Conservation (phyloP, 2,113 vertebrate species). For the Ailurus styani region DNA sequence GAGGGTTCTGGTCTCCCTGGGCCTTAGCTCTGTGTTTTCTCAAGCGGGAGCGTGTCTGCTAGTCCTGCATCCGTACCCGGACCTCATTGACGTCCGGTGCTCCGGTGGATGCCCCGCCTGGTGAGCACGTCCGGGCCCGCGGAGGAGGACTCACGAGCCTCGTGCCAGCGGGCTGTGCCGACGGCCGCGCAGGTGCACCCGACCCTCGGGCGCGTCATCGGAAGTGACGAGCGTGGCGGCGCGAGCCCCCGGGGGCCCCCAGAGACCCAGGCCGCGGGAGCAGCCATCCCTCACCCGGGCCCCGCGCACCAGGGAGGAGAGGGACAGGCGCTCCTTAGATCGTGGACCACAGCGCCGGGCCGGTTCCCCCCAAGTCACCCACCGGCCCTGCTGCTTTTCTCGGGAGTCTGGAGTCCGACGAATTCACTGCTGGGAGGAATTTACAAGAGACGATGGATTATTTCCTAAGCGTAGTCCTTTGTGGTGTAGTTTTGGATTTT, state of each 20-base stretch:
- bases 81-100: neutral
- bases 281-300: accelerated
- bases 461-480: neutral
- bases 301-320: too few species aligned
- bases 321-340: neutral
- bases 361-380: neutral
- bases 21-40: accelerated
- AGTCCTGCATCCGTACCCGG: neutral
- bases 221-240: neutral
- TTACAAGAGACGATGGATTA: neutral
- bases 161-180: accelerated
- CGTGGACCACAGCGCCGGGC: accelerated
- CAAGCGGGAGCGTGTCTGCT: neutral
- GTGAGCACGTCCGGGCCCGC: accelerated
- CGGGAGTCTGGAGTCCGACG: too few species aligned
- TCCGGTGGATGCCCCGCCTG: neutral
- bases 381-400: neutral
- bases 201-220: neutral
- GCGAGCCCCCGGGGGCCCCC: neutral
- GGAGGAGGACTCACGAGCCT: accelerated
- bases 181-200: neutral
- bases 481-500: neutral
- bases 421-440: neutral
- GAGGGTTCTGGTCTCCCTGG: neutral
- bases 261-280: accelerated